Conservation (phyloP, 2,797 vertebrate species). For the Microctenopoma lineatum region DNA sequence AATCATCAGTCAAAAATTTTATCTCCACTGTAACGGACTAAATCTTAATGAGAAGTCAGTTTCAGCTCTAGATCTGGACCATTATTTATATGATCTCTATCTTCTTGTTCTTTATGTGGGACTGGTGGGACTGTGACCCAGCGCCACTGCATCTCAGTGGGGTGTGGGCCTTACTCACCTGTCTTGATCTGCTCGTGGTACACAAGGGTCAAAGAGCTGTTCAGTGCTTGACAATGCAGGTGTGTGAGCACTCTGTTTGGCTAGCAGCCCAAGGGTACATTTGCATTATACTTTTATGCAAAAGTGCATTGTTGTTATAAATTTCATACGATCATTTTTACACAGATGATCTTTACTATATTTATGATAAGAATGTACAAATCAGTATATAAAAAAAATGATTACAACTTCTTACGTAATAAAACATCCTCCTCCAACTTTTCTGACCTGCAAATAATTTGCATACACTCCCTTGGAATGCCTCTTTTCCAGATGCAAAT, state of each 20-base stretch:
- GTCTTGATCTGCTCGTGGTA: too few species aligned
- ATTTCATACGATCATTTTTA: background rate
- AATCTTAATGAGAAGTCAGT: too few species aligned
- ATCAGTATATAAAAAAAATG: background rate
- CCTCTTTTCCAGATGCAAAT: constrained; percentile 44
- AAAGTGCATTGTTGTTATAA: background rate
- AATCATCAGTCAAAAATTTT: too few species aligned
- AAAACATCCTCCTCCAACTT: constrained; percentile 5
- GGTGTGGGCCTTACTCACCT: too few species aligned
- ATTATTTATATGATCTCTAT: too few species aligned
- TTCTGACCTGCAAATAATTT: constrained; percentile 31
- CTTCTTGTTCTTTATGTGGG: too few species aligned
- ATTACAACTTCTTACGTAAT: background rate
- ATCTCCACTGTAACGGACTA: too few species aligned
- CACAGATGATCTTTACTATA: background rate
- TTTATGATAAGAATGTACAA: background rate
- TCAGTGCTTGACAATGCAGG: background rate
- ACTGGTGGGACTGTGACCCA: too few species aligned
- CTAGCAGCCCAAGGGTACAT: background rate
- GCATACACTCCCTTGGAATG: constrained; percentile 24
- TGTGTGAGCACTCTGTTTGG: too few species aligned
- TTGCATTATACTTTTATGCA: background rate
- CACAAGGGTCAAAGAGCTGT: too few species aligned
- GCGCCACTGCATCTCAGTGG: too few species aligned
- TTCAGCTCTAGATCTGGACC: too few species aligned